Evolutionary conservation across 2,888 invertebrate genomes (phyloP), one percentile per base, ranked within the genome.

Genomic region (Cryptus armator): DNA sequence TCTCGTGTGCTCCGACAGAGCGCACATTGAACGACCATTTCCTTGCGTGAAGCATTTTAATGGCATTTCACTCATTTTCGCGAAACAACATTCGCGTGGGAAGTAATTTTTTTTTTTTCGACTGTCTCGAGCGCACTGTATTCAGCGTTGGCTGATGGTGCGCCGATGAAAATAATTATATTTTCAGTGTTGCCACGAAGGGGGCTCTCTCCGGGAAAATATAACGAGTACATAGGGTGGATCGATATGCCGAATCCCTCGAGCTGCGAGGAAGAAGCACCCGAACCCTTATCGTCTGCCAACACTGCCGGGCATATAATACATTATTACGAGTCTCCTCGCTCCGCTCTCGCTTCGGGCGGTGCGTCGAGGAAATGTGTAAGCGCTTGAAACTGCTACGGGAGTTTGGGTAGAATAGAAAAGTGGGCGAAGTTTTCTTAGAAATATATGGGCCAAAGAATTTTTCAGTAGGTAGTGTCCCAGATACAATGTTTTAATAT

Each of bases 161-260:
- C 14, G 56, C 51, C 64, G 48, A 7, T 44, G 44, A 56, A 71
- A 80, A 75, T 64, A 56, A 68, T 79, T 62, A 46, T 51, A 32
- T 66, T 44, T 80, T 71, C 44, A n/a, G 44, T 62, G 67, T 53
- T 46, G 75, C 53, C 19, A n/a, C 32, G 37, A 66, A 66, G 62
- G 70, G 37, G 37, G 37, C 37, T 37, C 51, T 32, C 48, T 29
- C 16, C 14, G 44, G 43, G 68, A 72, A 84, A 72, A 64, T 71
- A 72, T 80, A 81, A 84, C 80, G 76, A 81, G 71, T 62, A 10
- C 53, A 56, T 71, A 66, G 44, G 51, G 59, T 44, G 37, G 76
- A 84, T 84, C 84, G 72, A 84, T 84, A 84, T 81, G 70, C 64
- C 67, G 84, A 81, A 81, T 81, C 44, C 56, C 81, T 67, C 71